Conservation (phyloP, 2,888 invertebrate species). For the Metellina segmentata region DNA sequence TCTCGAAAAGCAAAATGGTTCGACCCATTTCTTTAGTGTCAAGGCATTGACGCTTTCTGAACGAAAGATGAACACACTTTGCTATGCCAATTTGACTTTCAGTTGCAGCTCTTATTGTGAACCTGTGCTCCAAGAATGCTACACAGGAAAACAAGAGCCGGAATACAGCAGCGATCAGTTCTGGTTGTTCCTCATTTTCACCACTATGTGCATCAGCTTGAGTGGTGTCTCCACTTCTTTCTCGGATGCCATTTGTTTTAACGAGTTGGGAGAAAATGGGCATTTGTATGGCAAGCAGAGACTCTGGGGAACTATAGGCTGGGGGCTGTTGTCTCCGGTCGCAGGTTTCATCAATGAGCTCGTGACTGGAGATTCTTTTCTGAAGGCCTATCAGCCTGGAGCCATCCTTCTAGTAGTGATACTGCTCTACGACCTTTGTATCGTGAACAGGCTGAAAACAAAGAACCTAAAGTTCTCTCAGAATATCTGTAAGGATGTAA, state of each 20-base stretch:
- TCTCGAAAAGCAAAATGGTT: conserved; percentile 44
- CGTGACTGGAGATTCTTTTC: conserved; percentile 60
- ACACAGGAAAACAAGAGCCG: conserved; percentile 59
- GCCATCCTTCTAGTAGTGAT: conserved; percentile 60
- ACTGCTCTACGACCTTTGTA: conserved; percentile 60
- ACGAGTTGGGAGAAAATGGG: conserved; percentile 89
- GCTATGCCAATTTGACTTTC: conserved; percentile 59
- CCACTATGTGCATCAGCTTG: conserved; percentile 90
- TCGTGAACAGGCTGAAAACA: conserved; percentile 61
- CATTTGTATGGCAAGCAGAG: conserved; percentile 91
- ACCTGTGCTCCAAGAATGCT: conserved; percentile 64
- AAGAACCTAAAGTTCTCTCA: conserved; percentile 70
- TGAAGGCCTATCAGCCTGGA: conserved; percentile 74
- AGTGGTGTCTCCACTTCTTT: conserved; percentile 93
- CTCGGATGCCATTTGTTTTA: conserved; percentile 94
- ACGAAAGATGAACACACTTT: conserved; percentile 63
- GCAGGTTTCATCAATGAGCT: conserved; percentile 89
- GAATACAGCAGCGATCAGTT: conserved; percentile 83
- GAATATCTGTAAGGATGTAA: conserved; percentile 71
- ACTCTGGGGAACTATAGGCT: conserved; percentile 93
- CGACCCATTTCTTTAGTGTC: conserved; percentile 44
- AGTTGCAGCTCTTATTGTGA: conserved; percentile 64
- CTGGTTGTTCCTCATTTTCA: conserved; percentile 88
- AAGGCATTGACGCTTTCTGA: conserved; percentile 41
- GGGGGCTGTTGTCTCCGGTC: conserved; percentile 89